Evolutionary conservation across 2,888 invertebrate species (phyloP), one percentile per base, ranked within the genome.

Genomic region (Mimumesa dahlbomi): DNA sequence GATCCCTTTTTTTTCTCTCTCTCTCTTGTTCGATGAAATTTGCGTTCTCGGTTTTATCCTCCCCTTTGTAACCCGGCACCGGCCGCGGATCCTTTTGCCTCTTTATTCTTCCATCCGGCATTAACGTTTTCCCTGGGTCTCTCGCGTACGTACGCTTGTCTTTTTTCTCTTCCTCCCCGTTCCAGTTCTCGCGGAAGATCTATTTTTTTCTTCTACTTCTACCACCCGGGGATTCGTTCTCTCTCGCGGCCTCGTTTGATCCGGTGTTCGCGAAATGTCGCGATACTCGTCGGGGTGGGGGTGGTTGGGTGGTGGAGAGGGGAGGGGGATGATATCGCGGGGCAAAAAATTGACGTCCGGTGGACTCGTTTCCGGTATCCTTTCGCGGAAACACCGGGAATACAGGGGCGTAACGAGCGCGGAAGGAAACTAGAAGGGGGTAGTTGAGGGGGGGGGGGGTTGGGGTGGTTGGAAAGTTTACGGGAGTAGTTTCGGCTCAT

Each of bases 271-370:
- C n/a, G n/a, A n/a, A n/a, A n/a, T n/a, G n/a, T n/a, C n/a, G n/a
- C n/a, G n/a, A n/a, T n/a, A n/a, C n/a, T n/a, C n/a, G n/a, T n/a
- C n/a, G n/a, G n/a, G n/a, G n/a, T n/a, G n/a, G n/a, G n/a, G n/a
- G n/a, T n/a, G n/a, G n/a, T n/a, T n/a, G 29, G 29, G 29, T 4
- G 29, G 29, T 4, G 29, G 29, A 7, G 29, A 7, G 29, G 29
- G 29, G 4, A 29, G 29, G 29, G 7, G 7, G 50, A 2, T 34
- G 43, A 25, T 14, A 16, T 4, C 54, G 45, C 14, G 21, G 46
- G 62, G 25, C 16, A 42, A 58, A 52, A 52, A 53, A 66, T 68
- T 42, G 67, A 29, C 38, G 40, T 53, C 53, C 21, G 25, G 68
- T 52, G 58, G 53, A 58, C 58, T 43, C 52, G 54, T 67, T 29